Percentiles rank a stretch among this genome's conserved stretches.
Conservation (phyloP, 37 sponge, comb jelly and placozoan species). For the Bolinopsis microptera region DNA sequence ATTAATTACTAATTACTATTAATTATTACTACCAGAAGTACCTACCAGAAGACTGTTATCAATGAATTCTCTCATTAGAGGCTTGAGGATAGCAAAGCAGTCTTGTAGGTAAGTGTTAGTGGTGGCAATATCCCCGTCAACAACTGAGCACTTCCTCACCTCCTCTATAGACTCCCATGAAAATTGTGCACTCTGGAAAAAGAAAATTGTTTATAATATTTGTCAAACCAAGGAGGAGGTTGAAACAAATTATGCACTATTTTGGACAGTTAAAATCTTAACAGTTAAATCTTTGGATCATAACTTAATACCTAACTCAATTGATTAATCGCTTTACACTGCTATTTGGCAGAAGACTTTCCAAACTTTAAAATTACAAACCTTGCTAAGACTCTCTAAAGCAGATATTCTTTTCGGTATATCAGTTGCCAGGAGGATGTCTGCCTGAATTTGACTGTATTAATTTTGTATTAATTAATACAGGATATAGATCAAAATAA, state of each 20-base stretch:
- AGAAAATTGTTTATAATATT: neutral
- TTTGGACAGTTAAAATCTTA: neutral
- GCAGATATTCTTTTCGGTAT: neutral
- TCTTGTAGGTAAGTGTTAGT: neutral
- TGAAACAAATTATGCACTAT: too few relatives aligned
- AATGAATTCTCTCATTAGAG: neutral
- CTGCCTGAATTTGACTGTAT: neutral
- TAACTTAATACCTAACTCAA: too few relatives aligned
- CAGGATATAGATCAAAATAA: too few relatives aligned
- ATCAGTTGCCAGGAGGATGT: neutral
- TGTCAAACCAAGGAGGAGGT: too few relatives aligned
- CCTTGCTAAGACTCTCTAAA: neutral
- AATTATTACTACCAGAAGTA: too few relatives aligned
- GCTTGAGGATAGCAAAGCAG: neutral
- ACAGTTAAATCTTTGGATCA: too few relatives aligned
- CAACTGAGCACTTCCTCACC: neutral
- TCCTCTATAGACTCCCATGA: neutral
- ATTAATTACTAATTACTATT: too few relatives aligned
- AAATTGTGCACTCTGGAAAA: neutral
- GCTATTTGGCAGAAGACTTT: too few relatives aligned
- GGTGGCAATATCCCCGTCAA: neutral
- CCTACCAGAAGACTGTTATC: neutral
- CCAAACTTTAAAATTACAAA: too few relatives aligned
- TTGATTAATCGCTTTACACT: too few relatives aligned
- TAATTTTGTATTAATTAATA: too few relatives aligned